phyloP scores from a whole-genome alignment of 64 coral and sea anemone genomes.

The Acropora yongei region DNA sequence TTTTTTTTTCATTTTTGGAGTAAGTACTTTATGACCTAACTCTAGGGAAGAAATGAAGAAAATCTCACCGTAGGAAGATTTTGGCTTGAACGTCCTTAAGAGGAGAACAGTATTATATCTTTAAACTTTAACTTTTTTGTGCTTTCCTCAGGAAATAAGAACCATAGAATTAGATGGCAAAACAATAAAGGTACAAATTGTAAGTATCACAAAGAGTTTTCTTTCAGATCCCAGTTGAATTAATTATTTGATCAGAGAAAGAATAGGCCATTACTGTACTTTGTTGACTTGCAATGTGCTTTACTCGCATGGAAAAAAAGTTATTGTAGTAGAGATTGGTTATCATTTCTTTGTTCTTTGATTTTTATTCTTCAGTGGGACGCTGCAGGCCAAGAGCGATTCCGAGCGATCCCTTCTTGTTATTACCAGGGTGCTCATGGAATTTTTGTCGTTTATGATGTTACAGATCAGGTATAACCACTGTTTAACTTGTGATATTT shows the following conservation, averaged over 20 bases:
- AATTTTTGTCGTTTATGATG: constrained; percentile 94
- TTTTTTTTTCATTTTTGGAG: too few species aligned
- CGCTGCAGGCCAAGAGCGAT: constrained; percentile 92
- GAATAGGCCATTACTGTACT: constrained; percentile 5
- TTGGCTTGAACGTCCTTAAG: too few species aligned
- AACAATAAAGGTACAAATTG: constrained; percentile 99
- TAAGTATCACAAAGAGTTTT: constrained; percentile 62
- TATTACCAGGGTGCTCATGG: constrained; percentile 91
- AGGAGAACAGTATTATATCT: too few species aligned
- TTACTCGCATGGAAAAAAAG: constrained; percentile 11
- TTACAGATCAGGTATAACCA: constrained; percentile 88
- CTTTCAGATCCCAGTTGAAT: background rate
- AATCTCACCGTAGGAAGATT: too few species aligned
- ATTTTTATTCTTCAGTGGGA: too few species aligned
- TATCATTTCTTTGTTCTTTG: constrained; percentile 16
- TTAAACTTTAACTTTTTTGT: constrained; percentile 25
- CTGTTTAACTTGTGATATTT: background rate
- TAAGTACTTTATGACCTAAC: too few species aligned
- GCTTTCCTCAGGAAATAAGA: constrained; percentile 91
- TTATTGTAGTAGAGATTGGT: background rate
- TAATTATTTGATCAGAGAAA: background rate
- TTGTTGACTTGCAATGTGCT: constrained; percentile 31
- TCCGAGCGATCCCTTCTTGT: constrained; percentile 95
- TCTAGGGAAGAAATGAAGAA: too few species aligned
- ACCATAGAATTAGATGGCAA: constrained; percentile 99